Evolutionary conservation across 2,113 vertebrate genomes (phyloP), one percentile per base, ranked within the genome.

Genomic region (Diphyllodes magnificus): DNA sequence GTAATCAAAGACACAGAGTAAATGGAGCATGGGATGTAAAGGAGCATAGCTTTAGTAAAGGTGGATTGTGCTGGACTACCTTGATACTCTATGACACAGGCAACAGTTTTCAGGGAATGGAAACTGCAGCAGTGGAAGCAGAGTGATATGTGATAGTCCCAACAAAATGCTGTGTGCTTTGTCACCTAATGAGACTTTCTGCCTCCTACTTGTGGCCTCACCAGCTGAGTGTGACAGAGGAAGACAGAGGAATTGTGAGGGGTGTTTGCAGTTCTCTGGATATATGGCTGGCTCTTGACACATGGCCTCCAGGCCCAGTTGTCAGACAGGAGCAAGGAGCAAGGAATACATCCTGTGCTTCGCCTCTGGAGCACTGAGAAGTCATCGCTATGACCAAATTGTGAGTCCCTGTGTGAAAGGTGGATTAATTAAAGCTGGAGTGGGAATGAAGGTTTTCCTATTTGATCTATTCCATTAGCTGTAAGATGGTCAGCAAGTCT

Each of bases 71-170:
- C 51, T 65, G 20, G 24, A 5, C 30, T 44, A 24, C 25, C 6
- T 9, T 23, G 14, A 7, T 64, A 15, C 68, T 40, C 40, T 6
- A 0, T 50, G 60, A 70, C 68, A n/a, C 0, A 1, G 20, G 30
- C 37, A 60, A 5, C 16, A 61, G 47, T 70, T 78, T 50, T 31
- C 40, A 86, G 60, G 50, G 9, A 47, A 16, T 21, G n/a, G 54
- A 50, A 70, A 21, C 17, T 54, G 39, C 47, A 87, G 73, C 35
- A 47, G 70, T 40, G 59, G 47, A 66, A 45, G 66, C 75, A 64
- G 51, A 39, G 28, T 71, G 51, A 23, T 42, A 30, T 83, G 20
- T 60, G 31, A 4, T 11, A 39, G 27, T 60, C 35, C 31, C 63
- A 76, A 7, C 14, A 60, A 82, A 49, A 56, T 57, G 44, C 14